Conservation (phyloP, 1,140 invertebrate genomes). For the Lasioglossum albipes region DNA sequence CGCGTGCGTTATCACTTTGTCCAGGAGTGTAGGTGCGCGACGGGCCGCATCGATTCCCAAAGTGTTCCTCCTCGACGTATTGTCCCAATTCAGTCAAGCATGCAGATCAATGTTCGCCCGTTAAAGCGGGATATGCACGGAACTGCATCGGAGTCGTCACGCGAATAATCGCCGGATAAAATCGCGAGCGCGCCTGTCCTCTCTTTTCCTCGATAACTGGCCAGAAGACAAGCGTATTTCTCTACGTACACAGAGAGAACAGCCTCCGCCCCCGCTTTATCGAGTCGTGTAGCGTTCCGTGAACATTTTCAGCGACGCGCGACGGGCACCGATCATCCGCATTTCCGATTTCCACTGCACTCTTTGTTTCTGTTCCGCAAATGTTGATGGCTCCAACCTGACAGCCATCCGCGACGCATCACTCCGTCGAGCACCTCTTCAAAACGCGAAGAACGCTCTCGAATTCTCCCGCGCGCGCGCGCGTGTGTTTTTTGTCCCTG, state of each 20-base stretch:
- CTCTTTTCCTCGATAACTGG: background rate
- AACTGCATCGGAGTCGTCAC: conserved; percentile 6
- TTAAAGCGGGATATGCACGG: background rate
- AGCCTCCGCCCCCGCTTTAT: background rate
- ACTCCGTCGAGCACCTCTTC: background rate
- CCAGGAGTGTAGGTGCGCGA: too few relatives aligned
- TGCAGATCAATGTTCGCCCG: conserved; percentile 19
- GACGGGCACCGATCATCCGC: background rate
- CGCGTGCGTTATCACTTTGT: too few relatives aligned
- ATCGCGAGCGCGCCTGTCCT: background rate
- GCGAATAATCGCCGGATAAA: conserved; percentile 5
- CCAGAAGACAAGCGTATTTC: background rate
- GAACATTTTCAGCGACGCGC: background rate
- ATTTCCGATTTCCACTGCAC: background rate
- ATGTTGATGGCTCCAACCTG: background rate
- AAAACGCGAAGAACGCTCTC: background rate
- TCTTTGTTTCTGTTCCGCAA: background rate
- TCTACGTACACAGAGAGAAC: background rate
- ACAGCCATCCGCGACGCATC: background rate
- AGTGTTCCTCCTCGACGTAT: conserved; percentile 17
- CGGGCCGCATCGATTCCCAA: conserved; percentile 2
- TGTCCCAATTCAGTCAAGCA: conserved; percentile 31
- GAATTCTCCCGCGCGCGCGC: background rate
- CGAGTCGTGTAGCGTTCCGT: background rate
- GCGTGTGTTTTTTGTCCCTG: background rate